Conservation (phyloP, 2,113 vertebrate genomes). For the Grammomys surdaster region DNA sequence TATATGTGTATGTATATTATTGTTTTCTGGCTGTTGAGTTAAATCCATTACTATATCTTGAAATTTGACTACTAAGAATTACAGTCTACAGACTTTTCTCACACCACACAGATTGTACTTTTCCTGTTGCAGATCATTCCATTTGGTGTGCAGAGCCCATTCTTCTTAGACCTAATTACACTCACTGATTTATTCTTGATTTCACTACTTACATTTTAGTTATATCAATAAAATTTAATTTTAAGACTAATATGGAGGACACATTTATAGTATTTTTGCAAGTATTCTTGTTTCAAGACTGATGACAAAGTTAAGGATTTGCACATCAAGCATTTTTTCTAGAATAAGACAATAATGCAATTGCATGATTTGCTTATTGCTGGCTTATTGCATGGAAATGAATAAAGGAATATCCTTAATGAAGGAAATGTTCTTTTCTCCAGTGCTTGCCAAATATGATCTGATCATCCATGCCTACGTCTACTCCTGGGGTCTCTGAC, state of each 20-base stretch:
- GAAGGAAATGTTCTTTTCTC: not conserved
- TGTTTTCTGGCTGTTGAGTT: not conserved
- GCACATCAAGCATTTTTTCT: not conserved
- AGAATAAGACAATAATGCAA: not conserved
- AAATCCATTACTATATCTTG: not conserved
- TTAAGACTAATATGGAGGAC: not conserved
- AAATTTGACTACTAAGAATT: not conserved
- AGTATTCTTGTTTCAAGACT: not conserved
- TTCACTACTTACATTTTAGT: not conserved
- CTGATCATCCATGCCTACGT: accelerated
- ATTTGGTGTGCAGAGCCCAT: not conserved
- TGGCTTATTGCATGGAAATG: not conserved
- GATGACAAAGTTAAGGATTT: not conserved
- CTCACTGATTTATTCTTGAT: not conserved
- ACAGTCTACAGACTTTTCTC: not conserved
- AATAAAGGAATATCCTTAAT: not conserved
- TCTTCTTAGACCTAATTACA: not conserved
- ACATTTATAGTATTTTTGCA: not conserved
- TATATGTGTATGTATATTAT: not conserved
- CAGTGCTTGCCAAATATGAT: not conserved
- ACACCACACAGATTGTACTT: not conserved
- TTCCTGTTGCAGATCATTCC: not conserved
- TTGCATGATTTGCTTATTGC: not conserved
- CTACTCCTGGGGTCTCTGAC: not conserved
- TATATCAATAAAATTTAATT: not conserved